These are phyloP conservation scores for Pygoscelis adeliae DNA, from an alignment of 2,113 vertebrate species.

Conservation along the genomic window DNA sequence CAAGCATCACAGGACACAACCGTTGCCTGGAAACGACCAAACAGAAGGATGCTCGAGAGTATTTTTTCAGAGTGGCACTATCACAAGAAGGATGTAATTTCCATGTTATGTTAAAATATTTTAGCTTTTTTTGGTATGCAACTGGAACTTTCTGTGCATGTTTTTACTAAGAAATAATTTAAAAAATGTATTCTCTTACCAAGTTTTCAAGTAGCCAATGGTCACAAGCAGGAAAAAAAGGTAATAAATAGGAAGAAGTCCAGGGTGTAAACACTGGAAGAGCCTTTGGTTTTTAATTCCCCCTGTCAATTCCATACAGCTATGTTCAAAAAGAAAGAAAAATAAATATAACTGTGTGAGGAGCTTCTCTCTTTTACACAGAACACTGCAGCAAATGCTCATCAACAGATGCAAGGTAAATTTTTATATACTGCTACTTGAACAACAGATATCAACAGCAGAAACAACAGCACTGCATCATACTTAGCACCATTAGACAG, in stretches of 20 bases:
- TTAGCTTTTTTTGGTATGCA: background rate
- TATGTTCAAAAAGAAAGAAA: background rate
- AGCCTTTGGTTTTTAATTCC: background rate
- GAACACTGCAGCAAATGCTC: background rate
- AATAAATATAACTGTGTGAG: background rate
- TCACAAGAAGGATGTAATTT: background rate
- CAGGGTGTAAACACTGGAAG: background rate
- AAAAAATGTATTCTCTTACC: background rate
- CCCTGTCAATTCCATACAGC: background rate
- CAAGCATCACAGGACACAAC: background rate
- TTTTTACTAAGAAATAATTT: background rate
- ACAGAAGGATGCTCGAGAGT: background rate
- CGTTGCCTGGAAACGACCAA: background rate
- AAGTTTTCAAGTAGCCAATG: background rate
- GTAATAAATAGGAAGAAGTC: background rate
- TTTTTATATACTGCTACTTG: background rate
- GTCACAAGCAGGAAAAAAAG: background rate
- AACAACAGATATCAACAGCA: background rate
- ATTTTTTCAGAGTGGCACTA: background rate
- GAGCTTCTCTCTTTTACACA: background rate
- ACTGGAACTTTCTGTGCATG: background rate
- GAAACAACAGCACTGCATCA: rapidly evolving
- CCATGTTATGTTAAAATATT: background rate
- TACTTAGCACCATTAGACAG: background rate
- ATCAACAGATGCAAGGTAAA: background rate